Evolutionary conservation across 2,797 vertebrate species (phyloP).

Genomic region (Sebastes iracundus): DNA sequence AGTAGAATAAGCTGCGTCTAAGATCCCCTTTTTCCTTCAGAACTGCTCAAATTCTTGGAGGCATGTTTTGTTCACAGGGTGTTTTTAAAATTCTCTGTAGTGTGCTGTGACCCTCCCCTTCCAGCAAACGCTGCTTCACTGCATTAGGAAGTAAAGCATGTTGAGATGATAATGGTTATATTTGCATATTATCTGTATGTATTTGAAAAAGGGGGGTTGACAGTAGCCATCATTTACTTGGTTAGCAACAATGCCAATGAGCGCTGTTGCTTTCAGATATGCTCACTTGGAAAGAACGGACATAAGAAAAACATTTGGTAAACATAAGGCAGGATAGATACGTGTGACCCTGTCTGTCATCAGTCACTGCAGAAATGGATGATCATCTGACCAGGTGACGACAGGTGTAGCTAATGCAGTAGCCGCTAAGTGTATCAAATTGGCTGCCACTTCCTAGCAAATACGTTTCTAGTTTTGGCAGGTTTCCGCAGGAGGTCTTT

Average conservation of each 20-base stretch:
- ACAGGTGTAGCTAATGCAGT: not conserved
- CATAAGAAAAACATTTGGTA: not conserved
- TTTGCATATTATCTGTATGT: not conserved
- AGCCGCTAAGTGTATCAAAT: not conserved
- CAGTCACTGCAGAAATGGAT: not conserved
- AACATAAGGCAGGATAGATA: not conserved
- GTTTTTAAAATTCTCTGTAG: not conserved
- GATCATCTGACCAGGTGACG: not conserved
- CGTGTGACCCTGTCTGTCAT: not conserved
- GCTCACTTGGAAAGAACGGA: not conserved
- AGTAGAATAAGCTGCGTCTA: not conserved
- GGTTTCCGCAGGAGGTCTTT: not conserved
- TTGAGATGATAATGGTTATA: not conserved
- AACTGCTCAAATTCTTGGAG: not conserved
- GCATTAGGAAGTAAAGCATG: not conserved
- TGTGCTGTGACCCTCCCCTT: not conserved
- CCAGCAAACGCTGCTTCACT: not conserved
- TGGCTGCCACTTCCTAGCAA: not conserved
- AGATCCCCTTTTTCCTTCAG: not conserved
- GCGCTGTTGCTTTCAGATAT: not conserved
- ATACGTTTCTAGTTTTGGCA: conserved; percentile 4
- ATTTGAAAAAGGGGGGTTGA: not conserved
- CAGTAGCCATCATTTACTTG: not conserved
- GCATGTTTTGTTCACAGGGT: not conserved
- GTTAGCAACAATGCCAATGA: not conserved